These are phyloP conservation scores for Antheraea yamamai DNA, from an alignment of 2,888 invertebrate species.

Conservation along the genomic window DNA sequence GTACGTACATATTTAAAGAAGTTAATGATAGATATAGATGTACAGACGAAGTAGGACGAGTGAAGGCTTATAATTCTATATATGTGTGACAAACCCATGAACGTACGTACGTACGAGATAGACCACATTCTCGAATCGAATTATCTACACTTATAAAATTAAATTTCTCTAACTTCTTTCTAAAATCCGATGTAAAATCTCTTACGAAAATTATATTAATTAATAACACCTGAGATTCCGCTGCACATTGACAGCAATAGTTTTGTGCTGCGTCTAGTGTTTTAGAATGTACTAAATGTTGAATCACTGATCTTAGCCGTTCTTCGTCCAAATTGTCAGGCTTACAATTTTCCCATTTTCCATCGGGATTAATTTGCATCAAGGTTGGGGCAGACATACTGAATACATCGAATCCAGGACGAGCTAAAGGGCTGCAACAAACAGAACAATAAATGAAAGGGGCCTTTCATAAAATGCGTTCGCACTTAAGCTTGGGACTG, in stretches of 20 bases:
- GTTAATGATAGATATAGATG: too few relatives aligned
- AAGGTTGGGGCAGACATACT: conserved; percentile 35
- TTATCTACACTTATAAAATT: too few relatives aligned
- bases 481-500: too few relatives aligned
- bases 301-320: conserved; percentile 56
- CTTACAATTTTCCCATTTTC: conserved; percentile 62
- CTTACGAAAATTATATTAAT: background rate
- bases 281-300: conserved; percentile 58
- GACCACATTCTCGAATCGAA: too few relatives aligned
- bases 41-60: too few relatives aligned
- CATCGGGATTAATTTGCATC: conserved; percentile 67
- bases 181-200: background rate
- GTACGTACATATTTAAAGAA: too few relatives aligned
- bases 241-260: conserved; percentile 65
- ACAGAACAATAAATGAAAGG: background rate
- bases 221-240: conserved; percentile 44
- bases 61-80: too few relatives aligned
- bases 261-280: conserved; percentile 64
- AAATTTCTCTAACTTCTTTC: too few relatives aligned
- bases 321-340: conserved; percentile 62
- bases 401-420: conserved; percentile 21
- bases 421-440: conserved; percentile 24
- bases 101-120: too few relatives aligned
- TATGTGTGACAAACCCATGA: too few relatives aligned
- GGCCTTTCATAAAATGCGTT: background rate